Conservation (phyloP, 2,113 vertebrate species). For the Platysteira castanea region DNA sequence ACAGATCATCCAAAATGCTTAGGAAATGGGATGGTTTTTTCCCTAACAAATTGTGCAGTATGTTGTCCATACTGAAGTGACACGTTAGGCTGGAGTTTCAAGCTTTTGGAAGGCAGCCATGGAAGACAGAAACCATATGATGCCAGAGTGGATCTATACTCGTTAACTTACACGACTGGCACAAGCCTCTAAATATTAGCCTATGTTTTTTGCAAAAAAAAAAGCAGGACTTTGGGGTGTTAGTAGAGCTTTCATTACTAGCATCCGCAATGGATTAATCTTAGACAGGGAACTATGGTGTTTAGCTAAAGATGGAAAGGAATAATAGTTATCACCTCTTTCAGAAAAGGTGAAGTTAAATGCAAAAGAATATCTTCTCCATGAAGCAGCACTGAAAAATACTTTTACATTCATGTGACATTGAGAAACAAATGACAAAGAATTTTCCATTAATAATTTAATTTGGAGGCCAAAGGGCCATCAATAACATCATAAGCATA, state of each 20-base stretch:
- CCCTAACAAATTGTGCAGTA: not conserved
- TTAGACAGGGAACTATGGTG: not conserved
- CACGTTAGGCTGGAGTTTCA: not conserved
- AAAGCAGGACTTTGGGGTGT: not conserved
- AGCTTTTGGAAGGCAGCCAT: not conserved
- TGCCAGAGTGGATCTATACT: not conserved
- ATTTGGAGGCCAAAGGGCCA: conserved; percentile 34
- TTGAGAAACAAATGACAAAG: conserved; percentile 52
- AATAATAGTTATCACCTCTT: not conserved
- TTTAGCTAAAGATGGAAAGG: not conserved
- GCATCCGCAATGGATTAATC: not conserved
- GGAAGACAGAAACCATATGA: not conserved
- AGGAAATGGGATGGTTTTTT: not conserved
- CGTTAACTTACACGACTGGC: not conserved
- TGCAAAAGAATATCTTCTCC: not conserved
- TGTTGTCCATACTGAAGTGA: not conserved
- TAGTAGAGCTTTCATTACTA: not conserved
- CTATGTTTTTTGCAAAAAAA: not conserved
- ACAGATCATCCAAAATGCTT: not conserved
- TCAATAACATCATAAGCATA: conserved; percentile 20
- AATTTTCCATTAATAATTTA: conserved; percentile 54
- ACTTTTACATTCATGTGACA: conserved; percentile 51
- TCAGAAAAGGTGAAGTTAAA: not conserved
- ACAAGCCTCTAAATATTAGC: not conserved
- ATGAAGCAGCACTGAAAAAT: conserved; percentile 16